Conservation (phyloP, 2,888 invertebrate species). For the Oligia strigilis region DNA sequence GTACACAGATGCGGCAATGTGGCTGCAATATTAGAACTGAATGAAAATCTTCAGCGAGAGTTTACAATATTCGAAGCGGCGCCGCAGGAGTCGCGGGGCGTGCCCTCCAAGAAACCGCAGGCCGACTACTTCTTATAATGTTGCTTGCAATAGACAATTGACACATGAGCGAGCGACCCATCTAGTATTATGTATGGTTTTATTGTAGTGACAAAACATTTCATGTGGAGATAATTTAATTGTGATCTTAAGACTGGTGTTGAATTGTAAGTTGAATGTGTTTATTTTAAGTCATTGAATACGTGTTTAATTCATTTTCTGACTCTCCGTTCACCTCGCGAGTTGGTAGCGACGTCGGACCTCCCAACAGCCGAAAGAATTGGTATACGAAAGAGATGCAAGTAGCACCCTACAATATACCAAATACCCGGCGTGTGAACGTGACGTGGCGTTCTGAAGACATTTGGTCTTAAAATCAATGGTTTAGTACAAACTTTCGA, state of each 20-base stretch:
- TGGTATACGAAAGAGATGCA: slow-evolving; percentile 16
- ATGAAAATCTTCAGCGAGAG: slow-evolving; percentile 98
- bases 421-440: slow-evolving; percentile 30
- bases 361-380: slow-evolving; percentile 29
- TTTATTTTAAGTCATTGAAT: slow-evolving; percentile 69
- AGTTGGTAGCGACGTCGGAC: slow-evolving; percentile 23
- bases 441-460: slow-evolving; percentile 31
- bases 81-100: slow-evolving; percentile 98
- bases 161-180: slow-evolving; percentile 68
- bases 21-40: slow-evolving; percentile 99
- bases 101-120: slow-evolving; percentile 99
- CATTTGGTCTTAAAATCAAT: slow-evolving; percentile 58
- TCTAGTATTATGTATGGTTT: slow-evolving; percentile 80
- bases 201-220: slow-evolving; percentile 86
- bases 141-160: slow-evolving; percentile 78
- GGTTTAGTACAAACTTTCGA: slow-evolving; percentile 69
- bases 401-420: slow-evolving; percentile 29
- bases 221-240: slow-evolving; percentile 82
- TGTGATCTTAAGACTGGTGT: slow-evolving; percentile 87
- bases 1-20: slow-evolving; percentile 98
- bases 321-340: slow-evolving; percentile 37
- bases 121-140: slow-evolving; percentile 99
- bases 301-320: slow-evolving; percentile 58
- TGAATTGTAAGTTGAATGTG: slow-evolving; percentile 77
- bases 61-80: slow-evolving; percentile 99